These are phyloP conservation scores for Harpagoxenus sublaevis DNA, from an alignment of 2,888 invertebrate genomes.

Conservation along the genomic window DNA sequence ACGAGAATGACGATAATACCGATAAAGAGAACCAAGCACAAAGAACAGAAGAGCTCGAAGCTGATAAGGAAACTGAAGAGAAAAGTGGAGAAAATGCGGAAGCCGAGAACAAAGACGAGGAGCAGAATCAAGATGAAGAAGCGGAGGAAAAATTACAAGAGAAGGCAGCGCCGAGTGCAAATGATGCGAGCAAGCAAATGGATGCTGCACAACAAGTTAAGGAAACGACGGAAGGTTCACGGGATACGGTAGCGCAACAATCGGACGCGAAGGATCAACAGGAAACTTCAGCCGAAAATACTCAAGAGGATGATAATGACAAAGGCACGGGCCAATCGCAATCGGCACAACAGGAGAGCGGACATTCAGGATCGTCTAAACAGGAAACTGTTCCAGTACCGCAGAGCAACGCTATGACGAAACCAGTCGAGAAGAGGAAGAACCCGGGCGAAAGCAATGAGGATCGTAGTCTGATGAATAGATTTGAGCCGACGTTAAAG, in stretches of 20 bases:
- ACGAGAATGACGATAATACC: constrained; percentile 82
- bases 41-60: constrained; percentile 72
- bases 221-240: constrained; percentile 83
- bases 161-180: constrained; percentile 80
- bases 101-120: constrained; percentile 74
- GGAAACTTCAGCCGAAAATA: constrained; percentile 76
- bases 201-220: constrained; percentile 87
- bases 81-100: constrained; percentile 77
- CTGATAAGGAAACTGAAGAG: constrained; percentile 76
- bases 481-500: constrained; percentile 89
- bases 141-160: constrained; percentile 85
- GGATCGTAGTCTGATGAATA: constrained; percentile 90
- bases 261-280: constrained; percentile 84
- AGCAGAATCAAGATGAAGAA: constrained; percentile 86
- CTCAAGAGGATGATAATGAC: constrained; percentile 88
- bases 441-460: constrained; percentile 92
- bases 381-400: constrained; percentile 84
- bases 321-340: constrained; percentile 92
- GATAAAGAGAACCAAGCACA: constrained; percentile 76
- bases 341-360: constrained; percentile 90
- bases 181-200: constrained; percentile 83
- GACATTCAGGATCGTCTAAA: constrained; percentile 88
- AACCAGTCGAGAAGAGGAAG: constrained; percentile 88
- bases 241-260: constrained; percentile 82
- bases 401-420: constrained; percentile 83